Evolutionary conservation across 2,113 vertebrate genomes (phyloP).

Genomic region (Actenoides lindsayi): DNA sequence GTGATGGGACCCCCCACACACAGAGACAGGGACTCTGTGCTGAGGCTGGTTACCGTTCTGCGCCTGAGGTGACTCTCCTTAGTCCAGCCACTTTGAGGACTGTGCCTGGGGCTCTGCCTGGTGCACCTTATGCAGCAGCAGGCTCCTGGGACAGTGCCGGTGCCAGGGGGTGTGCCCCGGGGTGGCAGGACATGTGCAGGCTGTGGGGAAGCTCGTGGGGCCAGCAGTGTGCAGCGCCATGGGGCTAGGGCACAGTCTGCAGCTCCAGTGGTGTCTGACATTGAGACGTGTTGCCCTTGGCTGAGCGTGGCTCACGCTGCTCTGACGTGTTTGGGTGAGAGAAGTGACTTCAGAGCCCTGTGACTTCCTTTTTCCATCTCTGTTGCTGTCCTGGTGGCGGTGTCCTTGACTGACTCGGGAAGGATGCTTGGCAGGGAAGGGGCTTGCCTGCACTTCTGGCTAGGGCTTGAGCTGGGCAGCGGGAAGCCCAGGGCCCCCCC

Average conservation of each 20-base stretch:
- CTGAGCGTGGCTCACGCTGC: neutral
- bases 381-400: rapidly evolving
- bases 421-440: neutral
- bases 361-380: constrained; percentile 42
- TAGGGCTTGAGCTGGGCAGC: neutral
- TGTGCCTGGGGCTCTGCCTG: neutral
- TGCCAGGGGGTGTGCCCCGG: neutral
- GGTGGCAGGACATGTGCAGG: rapidly evolving
- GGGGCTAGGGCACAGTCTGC: neutral
- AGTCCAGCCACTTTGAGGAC: neutral
- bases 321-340: neutral
- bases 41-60: neutral
- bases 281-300: constrained; percentile 62
- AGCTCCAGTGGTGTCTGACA: neutral
- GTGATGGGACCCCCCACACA: neutral
- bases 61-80: neutral
- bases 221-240: rapidly evolving
- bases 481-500: neutral
- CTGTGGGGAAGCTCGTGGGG: rapidly evolving
- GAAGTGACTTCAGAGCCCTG: constrained; percentile 59
- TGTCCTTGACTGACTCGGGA: neutral
- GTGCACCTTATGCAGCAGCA: neutral
- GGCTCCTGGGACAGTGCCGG: neutral
- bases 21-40: neutral
- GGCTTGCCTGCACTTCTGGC: rapidly evolving